Conservation (phyloP, 1,140 invertebrate genomes). For the Pogonomyrmex barbatus region DNA sequence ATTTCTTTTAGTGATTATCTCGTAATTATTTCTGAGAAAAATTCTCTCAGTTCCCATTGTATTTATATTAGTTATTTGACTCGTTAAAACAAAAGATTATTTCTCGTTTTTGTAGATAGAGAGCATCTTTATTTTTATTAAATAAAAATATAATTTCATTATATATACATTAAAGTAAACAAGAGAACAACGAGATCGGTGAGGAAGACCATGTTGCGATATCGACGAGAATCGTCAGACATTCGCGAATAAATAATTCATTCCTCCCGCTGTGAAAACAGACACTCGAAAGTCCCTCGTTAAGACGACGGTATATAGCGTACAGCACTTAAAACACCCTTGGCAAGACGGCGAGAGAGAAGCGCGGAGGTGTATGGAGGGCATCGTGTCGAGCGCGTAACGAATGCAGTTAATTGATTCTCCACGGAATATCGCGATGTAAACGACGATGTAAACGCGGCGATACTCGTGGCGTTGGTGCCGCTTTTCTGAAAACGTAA, state of each 20-base stretch:
- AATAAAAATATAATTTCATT: constrained; percentile 6
- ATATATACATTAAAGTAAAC: neutral
- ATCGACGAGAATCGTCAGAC: constrained; percentile 48
- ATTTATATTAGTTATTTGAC: constrained; percentile 3
- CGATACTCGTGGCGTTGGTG: neutral
- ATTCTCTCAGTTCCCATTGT: neutral
- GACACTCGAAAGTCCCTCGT: constrained; percentile 50
- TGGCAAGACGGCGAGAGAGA: constrained; percentile 22
- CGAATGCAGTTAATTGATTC: constrained; percentile 64
- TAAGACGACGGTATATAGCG: constrained; percentile 37
- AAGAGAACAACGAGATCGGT: neutral
- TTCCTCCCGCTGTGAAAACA: constrained; percentile 39
- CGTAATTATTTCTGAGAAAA: neutral
- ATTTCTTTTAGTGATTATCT: constrained; percentile 18
- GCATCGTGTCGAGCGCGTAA: constrained; percentile 28
- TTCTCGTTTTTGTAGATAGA: neutral
- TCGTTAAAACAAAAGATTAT: neutral
- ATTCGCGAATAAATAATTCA: constrained; percentile 61
- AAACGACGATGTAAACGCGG: constrained; percentile 25
- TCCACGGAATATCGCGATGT: constrained; percentile 35
- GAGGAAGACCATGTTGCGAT: neutral
- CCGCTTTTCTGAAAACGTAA: constrained; percentile 58
- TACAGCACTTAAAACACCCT: constrained; percentile 37
- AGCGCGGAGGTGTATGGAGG: neutral
- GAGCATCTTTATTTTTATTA: neutral